Percentiles rank a stretch among this genome's conserved stretches.
These are phyloP conservation scores for Buceros bicornis DNA, from an alignment of 2,797 vertebrate genomes.

Conservation along the genomic window DNA sequence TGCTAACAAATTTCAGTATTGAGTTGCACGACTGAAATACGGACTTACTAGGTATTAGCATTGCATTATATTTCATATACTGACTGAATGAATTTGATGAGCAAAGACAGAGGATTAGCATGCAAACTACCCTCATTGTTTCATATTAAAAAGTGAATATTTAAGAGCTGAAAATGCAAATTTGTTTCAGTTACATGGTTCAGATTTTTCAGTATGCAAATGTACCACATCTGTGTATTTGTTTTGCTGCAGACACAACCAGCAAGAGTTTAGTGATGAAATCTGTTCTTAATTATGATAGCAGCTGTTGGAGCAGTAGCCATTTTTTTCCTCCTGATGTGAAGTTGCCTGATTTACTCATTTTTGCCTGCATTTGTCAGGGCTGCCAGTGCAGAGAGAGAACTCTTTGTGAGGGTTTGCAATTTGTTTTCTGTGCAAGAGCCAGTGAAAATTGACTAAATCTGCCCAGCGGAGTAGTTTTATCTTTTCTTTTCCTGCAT, in stretches of 20 bases:
- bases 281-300: constrained; percentile 87
- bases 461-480: constrained; percentile 80
- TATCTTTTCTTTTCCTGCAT: constrained; percentile 75
- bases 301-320: constrained; percentile 82
- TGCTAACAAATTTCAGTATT: constrained; percentile 50
- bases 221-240: constrained; percentile 85
- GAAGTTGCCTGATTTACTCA: constrained; percentile 82
- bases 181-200: constrained; percentile 70
- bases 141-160: constrained; percentile 72
- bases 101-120: constrained; percentile 54
- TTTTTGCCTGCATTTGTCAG: constrained; percentile 81
- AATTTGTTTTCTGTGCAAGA: constrained; percentile 83
- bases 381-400: constrained; percentile 78
- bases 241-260: constrained; percentile 82
- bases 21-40: constrained; percentile 53
- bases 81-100: constrained; percentile 68
- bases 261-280: constrained; percentile 84
- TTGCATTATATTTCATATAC: constrained; percentile 45
- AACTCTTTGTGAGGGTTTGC: constrained; percentile 79
- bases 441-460: constrained; percentile 81
- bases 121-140: constrained; percentile 67
- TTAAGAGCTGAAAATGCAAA: constrained; percentile 76
- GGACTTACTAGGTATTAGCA: constrained; percentile 33
- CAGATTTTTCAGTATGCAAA: constrained; percentile 78
- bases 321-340: constrained; percentile 80